These are phyloP conservation scores for Dicentrarchus labrax DNA, from an alignment of 2,113 vertebrate species.

Conservation along the genomic window DNA sequence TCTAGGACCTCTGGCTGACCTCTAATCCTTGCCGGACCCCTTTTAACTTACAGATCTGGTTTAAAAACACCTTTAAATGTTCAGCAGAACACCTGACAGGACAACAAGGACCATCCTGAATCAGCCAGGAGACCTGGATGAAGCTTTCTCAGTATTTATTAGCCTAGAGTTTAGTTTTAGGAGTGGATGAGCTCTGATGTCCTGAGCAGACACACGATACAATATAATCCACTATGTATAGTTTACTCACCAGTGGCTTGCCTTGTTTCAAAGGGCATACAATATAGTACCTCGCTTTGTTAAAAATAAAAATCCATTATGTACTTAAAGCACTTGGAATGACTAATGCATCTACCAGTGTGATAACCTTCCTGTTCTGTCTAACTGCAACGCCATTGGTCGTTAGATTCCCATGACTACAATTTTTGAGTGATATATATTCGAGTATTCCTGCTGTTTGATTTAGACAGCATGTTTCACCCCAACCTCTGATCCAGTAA, in stretches of 20 bases:
- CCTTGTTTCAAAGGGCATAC: slow-evolving; percentile 55
- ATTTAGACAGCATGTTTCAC: slow-evolving; percentile 52
- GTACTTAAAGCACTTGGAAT: slow-evolving; percentile 46
- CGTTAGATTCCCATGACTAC: slow-evolving; percentile 36
- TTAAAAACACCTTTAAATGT: neutral
- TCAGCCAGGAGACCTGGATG: neutral
- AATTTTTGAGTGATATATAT: slow-evolving; percentile 31
- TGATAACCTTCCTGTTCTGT: slow-evolving; percentile 34
- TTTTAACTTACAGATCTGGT: neutral
- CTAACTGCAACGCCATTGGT: slow-evolving; percentile 44
- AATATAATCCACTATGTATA: slow-evolving; percentile 11
- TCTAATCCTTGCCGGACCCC: neutral
- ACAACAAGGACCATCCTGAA: neutral
- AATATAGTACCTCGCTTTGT: slow-evolving; percentile 51
- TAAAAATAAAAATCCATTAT: neutral
- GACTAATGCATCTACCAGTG: slow-evolving; percentile 44
- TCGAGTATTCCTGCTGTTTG: slow-evolving; percentile 30
- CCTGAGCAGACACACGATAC: slow-evolving; percentile 24
- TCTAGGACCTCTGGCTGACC: too few species aligned
- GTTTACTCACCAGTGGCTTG: slow-evolving; percentile 52
- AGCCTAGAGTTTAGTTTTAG: neutral
- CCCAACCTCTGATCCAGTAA: slow-evolving; percentile 24
- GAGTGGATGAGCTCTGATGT: slow-evolving; percentile 4
- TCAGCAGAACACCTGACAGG: neutral
- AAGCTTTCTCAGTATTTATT: neutral